Percentiles rank a stretch among this genome's conserved stretches.
phyloP scores from a whole-genome alignment of 2,113 vertebrate genomes.

The Cathartes aura region DNA sequence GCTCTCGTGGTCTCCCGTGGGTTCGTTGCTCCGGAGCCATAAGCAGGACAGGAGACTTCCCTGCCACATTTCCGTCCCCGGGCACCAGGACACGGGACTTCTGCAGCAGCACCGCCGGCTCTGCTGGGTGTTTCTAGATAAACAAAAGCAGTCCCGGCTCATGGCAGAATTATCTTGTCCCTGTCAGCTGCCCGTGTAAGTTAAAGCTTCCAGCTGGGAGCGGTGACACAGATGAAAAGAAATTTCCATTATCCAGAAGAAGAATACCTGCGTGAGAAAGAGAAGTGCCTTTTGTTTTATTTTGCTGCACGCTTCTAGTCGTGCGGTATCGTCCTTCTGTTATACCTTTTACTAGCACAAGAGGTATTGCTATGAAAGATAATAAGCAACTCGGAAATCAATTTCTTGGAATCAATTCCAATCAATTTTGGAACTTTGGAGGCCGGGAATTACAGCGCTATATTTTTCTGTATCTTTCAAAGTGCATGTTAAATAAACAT shows the following conservation, averaged over 20 bases:
- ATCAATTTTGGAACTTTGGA: not conserved
- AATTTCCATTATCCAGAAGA: not conserved
- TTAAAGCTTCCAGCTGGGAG: conserved; percentile 2
- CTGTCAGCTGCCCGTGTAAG: not conserved
- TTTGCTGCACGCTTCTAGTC: not conserved
- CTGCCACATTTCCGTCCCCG: not conserved
- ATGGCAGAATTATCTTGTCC: not conserved
- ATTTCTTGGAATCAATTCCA: not conserved
- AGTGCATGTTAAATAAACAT: not conserved
- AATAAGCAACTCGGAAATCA: conserved; percentile 27
- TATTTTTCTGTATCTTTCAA: not conserved
- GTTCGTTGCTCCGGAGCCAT: not conserved
- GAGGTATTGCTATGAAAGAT: not conserved
- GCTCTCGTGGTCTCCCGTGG: not conserved
- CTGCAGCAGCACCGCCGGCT: not conserved
- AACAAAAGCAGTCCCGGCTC: not conserved
- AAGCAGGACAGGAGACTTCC: not conserved
- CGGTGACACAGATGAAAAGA: not conserved
- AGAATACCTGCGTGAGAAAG: not conserved
- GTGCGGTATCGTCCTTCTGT: not conserved
- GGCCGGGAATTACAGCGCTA: not conserved
- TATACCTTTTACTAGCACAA: not conserved
- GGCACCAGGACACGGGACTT: not conserved
- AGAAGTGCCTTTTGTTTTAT: not conserved
- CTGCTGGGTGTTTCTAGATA: not conserved